Evolutionary conservation across 2,113 vertebrate genomes (phyloP).

Genomic region (Alethe castanea): DNA sequence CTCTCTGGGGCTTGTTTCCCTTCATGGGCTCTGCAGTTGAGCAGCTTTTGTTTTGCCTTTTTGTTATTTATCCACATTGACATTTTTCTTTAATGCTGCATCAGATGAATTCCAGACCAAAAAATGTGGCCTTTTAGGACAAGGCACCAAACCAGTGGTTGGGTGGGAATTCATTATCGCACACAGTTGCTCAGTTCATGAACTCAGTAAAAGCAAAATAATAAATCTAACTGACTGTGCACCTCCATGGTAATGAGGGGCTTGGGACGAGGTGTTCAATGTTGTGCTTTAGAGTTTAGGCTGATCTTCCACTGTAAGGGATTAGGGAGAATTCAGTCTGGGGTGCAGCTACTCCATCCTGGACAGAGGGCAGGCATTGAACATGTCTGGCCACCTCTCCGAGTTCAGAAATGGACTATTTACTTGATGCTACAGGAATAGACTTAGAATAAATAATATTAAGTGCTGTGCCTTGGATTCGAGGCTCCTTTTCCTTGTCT

Average conservation of each 20-base stretch:
- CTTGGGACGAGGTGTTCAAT: neutral
- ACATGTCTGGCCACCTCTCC: accelerated
- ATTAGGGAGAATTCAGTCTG: neutral
- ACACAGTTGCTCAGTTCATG: accelerated
- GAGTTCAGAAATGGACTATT: neutral
- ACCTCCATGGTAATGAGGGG: neutral
- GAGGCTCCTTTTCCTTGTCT: neutral
- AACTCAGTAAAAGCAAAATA: neutral
- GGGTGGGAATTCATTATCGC: neutral
- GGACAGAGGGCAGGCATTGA: neutral
- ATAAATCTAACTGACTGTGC: neutral
- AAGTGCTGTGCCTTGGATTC: neutral
- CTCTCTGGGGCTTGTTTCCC: neutral
- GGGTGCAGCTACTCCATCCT: neutral
- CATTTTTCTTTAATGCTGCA: neutral
- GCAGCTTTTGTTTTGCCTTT: neutral
- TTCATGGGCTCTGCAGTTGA: neutral
- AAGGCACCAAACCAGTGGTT: neutral
- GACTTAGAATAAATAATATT: neutral
- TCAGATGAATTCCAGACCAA: neutral
- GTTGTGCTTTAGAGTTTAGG: neutral
- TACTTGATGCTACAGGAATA: neutral
- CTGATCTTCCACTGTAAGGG: neutral
- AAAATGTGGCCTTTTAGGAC: neutral
- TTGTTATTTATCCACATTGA: neutral